Evolutionary conservation across 2,888 invertebrate genomes (phyloP), one percentile per base, ranked within the genome.

Genomic region (Buathra laborator): DNA sequence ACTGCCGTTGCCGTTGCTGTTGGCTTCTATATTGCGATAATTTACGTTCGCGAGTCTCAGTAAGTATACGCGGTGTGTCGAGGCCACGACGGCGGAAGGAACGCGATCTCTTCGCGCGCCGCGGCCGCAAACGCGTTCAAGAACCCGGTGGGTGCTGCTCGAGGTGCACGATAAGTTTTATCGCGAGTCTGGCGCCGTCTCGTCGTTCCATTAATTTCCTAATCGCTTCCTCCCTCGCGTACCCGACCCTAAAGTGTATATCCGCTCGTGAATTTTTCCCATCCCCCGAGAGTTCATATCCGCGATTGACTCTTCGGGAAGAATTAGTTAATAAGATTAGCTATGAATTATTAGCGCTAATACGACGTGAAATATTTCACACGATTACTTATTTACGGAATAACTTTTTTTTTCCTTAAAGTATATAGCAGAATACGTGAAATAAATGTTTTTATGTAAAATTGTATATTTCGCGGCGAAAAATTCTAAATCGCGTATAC

Each of bases 181-280:
- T 91, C 91, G 83, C n/a, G 77, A 71, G 78, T 81, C 85, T 89
- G 92, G 92, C 92, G 92, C 92, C 92, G 91, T 91, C 90, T 88
- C 87, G 87, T 83, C 85, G 86, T 88, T 89, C 84, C 87, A 91
- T 90, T 91, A 90, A 91, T 91, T 91, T 86, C 84, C 87, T 86
- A 87, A 88, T 89, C 86, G 74, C 77, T 86, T 89, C 87, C 87
- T 81, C 75, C 78, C 85, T 74, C 64, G 81, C 80, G 48, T 53
- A 37, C 74, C 67, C 75, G 81, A 51, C 62, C 67, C 66, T 68
- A 56, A 43, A 51, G 51, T 16, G 62, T 70, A 75, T 75, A 64
- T 79, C 78, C 80, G 67, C 56, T 84, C 76, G 84, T 51, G 76
- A 71, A 76, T 71, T 84, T 80, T 32, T 75, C 71, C n/a, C 68